Evolutionary conservation across 2,888 invertebrate genomes (phyloP).

Genomic region (Pachliopta kotzebuea): DNA sequence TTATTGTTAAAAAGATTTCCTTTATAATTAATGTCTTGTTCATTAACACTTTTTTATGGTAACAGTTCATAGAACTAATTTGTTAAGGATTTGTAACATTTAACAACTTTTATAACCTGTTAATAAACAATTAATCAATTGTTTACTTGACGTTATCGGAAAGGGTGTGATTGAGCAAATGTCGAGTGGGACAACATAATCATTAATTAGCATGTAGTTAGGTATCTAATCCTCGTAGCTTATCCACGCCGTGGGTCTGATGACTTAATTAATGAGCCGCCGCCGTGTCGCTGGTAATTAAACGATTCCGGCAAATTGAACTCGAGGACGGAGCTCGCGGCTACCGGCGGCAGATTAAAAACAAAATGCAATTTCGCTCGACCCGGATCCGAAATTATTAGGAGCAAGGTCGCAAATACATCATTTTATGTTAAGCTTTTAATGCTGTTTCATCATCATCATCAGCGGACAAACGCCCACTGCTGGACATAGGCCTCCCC

Average conservation of each 20-base stretch:
- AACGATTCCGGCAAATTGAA: constrained; percentile 73
- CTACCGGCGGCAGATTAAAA: constrained; percentile 64
- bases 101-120: neutral
- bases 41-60: neutral
- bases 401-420: constrained; percentile 36
- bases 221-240: constrained; percentile 61
- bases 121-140: neutral
- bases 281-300: constrained; percentile 75
- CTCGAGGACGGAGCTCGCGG: constrained; percentile 62
- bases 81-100: neutral
- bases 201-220: constrained; percentile 61
- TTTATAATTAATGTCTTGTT: neutral
- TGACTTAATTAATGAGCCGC: constrained; percentile 77
- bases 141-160: constrained; percentile 1
- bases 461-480: no score
- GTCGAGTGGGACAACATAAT: constrained; percentile 47
- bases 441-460: no score
- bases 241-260: constrained; percentile 64
- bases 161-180: constrained; percentile 37
- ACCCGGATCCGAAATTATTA: constrained; percentile 47
- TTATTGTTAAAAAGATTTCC: no score
- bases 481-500: no score
- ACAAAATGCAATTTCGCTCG: constrained; percentile 68
- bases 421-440: constrained; percentile 16
- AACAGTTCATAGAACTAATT: neutral